Evolutionary conservation across 1,140 invertebrate genomes (phyloP), one percentile per base, ranked within the genome.

Genomic region (Drosophila kanapiae): DNA sequence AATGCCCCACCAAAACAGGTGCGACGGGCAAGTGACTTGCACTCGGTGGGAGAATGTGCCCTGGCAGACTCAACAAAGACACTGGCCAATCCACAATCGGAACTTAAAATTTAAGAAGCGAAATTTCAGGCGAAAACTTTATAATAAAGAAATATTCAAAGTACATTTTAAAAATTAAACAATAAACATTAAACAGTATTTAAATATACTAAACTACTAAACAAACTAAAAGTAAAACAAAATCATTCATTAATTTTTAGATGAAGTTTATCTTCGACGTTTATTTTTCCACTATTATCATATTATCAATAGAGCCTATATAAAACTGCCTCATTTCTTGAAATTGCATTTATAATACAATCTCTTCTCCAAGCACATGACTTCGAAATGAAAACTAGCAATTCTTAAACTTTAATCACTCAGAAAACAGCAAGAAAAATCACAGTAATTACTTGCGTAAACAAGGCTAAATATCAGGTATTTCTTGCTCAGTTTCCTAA

Each of bases 1-100:
- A 72, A 59, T 49, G 54, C 37, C 53, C 67, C 67, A 72, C 14
- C 69, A 18, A 60, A 14, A 53, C 69, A 72, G 67, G 54, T 72
- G 69, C 69, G 37, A 35, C 47, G 16, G 37, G 33, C 43, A 68
- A 70, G 67, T 70, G 68, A 71, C 53, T 59, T 72, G 53, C 69
- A 72, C 13, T 42, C 43, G n/a, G 69, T 37, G 67, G 8, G 67
- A 16, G 37, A 70, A 71, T 49, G 43, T 58, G 18, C n/a, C 61
- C 23, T 37, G 23, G 18, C 47, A 61, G 56, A 40, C 43, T 33
- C 65, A 48, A 33, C 62, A 45, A 70, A 37, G 29, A 70, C 67
- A 70, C 67, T 70, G 48, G 67, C 33, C 67, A 67, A 67, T 35
- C 62, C 18, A 5, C 23, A 40, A n/a, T 59, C 71, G 13, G 13